Evolutionary conservation across 2,113 vertebrate genomes (phyloP), one percentile per base, ranked within the genome.

Genomic region (Thomomys bottae): DNA sequence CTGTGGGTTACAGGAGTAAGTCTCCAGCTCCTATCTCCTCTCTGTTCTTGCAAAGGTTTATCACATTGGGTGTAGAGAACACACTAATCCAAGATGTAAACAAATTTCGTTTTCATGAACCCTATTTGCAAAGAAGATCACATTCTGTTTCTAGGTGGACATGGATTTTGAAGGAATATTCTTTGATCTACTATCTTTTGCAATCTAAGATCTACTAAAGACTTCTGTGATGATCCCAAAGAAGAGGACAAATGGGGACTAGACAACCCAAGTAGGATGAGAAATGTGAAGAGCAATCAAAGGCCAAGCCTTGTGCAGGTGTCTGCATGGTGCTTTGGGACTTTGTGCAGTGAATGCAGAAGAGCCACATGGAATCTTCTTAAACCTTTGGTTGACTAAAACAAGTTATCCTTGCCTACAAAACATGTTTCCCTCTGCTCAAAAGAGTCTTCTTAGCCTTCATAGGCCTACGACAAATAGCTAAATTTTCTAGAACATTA

Each of bases 401-500:
- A 59, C 15, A 82, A 54, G 49, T 15, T 4, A 24, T 36, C 36
- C 21, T 67, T 54, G 15, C 23, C 75, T 67, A 11, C 1, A 23
- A 30, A 78, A 36, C 38, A 36, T 40, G 84, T 30, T 86, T 87
- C 38, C 28, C 15, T 6, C 17, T 28, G 6, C 57, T 73, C 24
- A 34, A 42, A 90, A 34, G 8, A 30, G n/a, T n/a, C 34, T 57
- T 8, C 6, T 24, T 21, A 10, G 3, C 32, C 6, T 8, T 75
- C 20, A 42, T 3, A 63, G 26, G 18, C 12, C 59, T n/a, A 32
- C 34, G 38, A 64, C 4, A 88, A 87, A 73, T 14, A 28, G 32
- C 34, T 76, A 70, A 2, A 36, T 88, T 78, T 73, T 86, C 66
- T n/a, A 88, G 76, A 83, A 93, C 24, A 34, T 87, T 91, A 17